Evolutionary conservation across 2,888 invertebrate species (phyloP), one percentile per base, ranked within the genome.

Genomic region (Halictus quadricinctus): DNA sequence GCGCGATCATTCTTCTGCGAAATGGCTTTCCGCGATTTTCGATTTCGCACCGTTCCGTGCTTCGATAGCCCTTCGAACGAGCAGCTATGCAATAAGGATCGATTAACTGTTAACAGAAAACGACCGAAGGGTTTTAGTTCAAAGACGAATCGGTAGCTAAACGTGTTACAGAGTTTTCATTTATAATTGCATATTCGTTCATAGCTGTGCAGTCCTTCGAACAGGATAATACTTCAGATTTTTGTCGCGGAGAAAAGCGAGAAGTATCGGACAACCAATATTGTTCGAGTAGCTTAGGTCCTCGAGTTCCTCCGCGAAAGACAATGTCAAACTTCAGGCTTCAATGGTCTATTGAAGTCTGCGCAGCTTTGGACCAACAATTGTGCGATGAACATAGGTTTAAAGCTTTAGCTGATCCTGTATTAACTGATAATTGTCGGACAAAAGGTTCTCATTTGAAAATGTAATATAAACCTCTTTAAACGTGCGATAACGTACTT

Each of bases 1-100:
- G 25, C 43, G 70, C 48, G 60, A 72, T 81, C 41, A 81, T 81
- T 72, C 73, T 69, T 69, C 41, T 41, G 41, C 73, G 72, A 50
- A 58, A 60, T n/a, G 50, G 25, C 18, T 74, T 74, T n/a, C 36
- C 18, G 3, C 29, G 50, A 80, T 58, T 72, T 54, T 78, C 41
- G 64, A 64, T 64, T 29, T 29, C 29, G 8, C 36, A 3, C 64
- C 18, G 18, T 64, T 29, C 64, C 29, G 36, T 64, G 64, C 29
- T 18, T 18, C 36, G 8, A 64, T 29, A 64, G 64, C 64, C 29
- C 64, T 29, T 18, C 64, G 64, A 64, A 64, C 64, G 64, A 29
- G 36, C 1, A 8, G 18, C 64, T 29, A 1, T 18, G 64, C 18
- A 29, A 64, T 64, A 64, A 36, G 64, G 64, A 29, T 64, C 29